phyloP scores from a whole-genome alignment of 1,140 invertebrate genomes.

The Gonatopus flavifemur region DNA sequence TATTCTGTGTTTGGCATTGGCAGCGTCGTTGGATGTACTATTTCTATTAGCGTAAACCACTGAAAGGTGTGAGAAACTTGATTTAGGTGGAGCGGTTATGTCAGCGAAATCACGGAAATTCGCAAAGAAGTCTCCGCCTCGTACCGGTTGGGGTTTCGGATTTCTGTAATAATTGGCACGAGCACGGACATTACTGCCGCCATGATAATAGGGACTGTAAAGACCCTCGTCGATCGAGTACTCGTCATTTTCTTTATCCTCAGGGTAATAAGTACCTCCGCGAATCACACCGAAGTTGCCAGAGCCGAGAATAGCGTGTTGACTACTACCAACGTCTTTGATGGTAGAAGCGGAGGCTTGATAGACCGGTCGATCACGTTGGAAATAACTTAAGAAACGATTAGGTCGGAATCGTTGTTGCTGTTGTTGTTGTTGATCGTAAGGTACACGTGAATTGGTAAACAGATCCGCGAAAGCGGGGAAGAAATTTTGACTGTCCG shows the following conservation, averaged over 20 bases:
- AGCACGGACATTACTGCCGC: conserved; percentile 68
- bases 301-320: conserved; percentile 69
- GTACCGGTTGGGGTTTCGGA: conserved; percentile 52
- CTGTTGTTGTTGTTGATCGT: conserved; percentile 44
- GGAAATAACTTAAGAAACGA: conserved; percentile 52
- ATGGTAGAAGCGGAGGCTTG: conserved; percentile 31
- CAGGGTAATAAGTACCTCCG: conserved; percentile 82
- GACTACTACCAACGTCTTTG: conserved; percentile 37
- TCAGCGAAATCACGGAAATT: conserved; percentile 88
- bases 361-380: conserved; percentile 43
- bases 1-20: conserved; percentile 52
- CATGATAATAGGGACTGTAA: conserved; percentile 68
- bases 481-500: conserved; percentile 58
- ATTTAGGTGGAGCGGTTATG: conserved; percentile 78
- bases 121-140: conserved; percentile 65
- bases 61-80: conserved; percentile 78
- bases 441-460: conserved; percentile 47
- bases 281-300: conserved; percentile 87
- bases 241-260: conserved; percentile 61
- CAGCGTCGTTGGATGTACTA: no score
- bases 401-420: conserved; percentile 50
- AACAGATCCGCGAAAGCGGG: conserved; percentile 59
- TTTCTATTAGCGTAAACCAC: conserved; percentile 82
- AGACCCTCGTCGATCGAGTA: conserved; percentile 54
- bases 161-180: conserved; percentile 61